Percentiles rank a stretch among this genome's conserved stretches.
These are phyloP conservation scores for Platerodrilus igneus DNA, from an alignment of 2,888 invertebrate genomes.

Conservation along the genomic window DNA sequence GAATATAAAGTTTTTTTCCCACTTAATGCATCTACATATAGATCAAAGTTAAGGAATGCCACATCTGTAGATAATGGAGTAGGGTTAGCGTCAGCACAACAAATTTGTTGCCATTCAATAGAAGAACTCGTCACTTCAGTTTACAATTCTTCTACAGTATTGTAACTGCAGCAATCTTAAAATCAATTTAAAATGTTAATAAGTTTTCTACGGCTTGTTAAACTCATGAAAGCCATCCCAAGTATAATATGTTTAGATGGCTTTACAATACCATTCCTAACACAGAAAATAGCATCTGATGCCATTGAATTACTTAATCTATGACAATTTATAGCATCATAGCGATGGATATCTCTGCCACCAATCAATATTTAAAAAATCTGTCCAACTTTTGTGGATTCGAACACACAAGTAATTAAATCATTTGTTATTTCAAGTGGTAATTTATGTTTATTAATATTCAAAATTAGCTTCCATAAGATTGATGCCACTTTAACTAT, in stretches of 20 bases:
- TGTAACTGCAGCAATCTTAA: conserved; percentile 31
- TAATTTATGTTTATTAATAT: conserved; percentile 13
- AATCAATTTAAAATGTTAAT: conserved; percentile 28
- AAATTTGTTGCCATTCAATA: conserved; percentile 2
- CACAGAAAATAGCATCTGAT: conserved; percentile 28
- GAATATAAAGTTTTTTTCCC: conserved; percentile 24
- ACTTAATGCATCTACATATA: conserved; percentile 17
- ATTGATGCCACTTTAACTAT: conserved; percentile 11
- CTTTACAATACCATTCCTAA: conserved; percentile 29
- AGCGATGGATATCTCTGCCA: conserved; percentile 15
- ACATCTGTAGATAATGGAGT: too few relatives aligned
- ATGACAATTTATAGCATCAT: conserved; percentile 12
- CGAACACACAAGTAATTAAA: conserved; percentile 12
- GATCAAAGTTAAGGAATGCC: conserved; percentile 24
- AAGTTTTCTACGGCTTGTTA: conserved; percentile 30
- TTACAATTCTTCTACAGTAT: conserved; percentile 26
- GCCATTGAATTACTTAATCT: conserved; percentile 13
- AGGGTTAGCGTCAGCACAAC: conserved; percentile 20
- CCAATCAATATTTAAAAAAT: conserved; percentile 15
- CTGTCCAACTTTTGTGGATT: conserved; percentile 14
- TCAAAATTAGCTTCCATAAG: conserved; percentile 11
- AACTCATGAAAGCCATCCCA: conserved; percentile 30
- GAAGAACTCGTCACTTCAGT: conserved; percentile 19
- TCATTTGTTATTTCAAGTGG: conserved; percentile 5
- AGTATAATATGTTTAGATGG: conserved; percentile 30